A percentile compares a stretch with the other conserved stretches of the same genome.
These are phyloP conservation scores for Onychorhynchus coronatus DNA, from an alignment of 2,113 vertebrate genomes.

Conservation along the genomic window DNA sequence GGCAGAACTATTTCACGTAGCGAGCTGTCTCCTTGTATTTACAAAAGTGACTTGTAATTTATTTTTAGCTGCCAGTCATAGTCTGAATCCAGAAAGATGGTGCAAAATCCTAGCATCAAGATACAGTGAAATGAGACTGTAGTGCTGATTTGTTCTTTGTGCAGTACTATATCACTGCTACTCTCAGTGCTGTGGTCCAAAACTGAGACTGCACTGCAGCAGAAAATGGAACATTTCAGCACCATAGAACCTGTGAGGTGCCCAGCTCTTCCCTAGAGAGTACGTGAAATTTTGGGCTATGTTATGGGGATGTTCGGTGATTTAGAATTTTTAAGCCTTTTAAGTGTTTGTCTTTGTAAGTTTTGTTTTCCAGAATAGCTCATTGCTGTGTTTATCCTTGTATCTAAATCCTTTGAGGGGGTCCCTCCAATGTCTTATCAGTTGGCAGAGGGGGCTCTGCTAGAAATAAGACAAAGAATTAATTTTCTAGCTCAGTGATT, in stretches of 20 bases:
- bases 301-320: background rate
- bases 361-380: background rate
- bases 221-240: background rate
- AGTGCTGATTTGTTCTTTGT: conserved; percentile 6
- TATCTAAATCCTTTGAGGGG: background rate
- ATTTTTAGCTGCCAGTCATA: background rate
- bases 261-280: background rate
- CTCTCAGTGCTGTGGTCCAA: background rate
- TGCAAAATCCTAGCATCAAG: background rate
- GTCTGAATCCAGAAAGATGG: background rate
- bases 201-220: conserved; percentile 45
- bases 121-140: background rate
- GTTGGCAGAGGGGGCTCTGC: background rate
- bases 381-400: background rate
- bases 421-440: background rate
- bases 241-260: background rate
- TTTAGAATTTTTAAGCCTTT: background rate
- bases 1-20: background rate
- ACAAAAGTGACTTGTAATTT: background rate
- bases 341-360: background rate
- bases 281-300: background rate
- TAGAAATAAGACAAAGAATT: background rate
- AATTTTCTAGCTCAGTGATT: background rate
- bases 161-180: background rate
- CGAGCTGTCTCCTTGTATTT: background rate